phyloP scores from a whole-genome alignment of 35 echinoderm and acorn worm species.

The Ophioderma brevispina region DNA sequence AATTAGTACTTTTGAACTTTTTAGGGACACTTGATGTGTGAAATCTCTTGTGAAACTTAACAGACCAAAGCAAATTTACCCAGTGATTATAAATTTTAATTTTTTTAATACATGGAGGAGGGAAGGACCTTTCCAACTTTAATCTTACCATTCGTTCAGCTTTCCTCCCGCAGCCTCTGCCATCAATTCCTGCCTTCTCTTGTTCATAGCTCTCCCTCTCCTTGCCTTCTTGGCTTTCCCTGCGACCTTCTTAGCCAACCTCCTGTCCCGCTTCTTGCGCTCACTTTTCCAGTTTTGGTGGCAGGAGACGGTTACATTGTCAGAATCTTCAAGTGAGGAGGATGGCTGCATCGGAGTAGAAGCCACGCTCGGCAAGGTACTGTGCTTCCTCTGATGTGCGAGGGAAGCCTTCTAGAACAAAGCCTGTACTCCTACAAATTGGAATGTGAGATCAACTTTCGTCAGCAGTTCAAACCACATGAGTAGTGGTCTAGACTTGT shows the following conservation, averaged over 20 bases:
- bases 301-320: slow-evolving; percentile 84
- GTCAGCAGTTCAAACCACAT: too few species aligned
- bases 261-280: slow-evolving; percentile 79
- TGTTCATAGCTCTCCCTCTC: slow-evolving; percentile 75
- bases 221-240: slow-evolving; percentile 86
- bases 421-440: slow-evolving; percentile 67
- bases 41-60: too few species aligned
- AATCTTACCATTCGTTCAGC: slow-evolving; percentile 82
- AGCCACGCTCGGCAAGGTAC: slow-evolving; percentile 78
- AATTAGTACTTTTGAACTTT: too few species aligned
- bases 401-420: slow-evolving; percentile 93
- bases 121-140: too few species aligned
- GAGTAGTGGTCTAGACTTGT: too few species aligned
- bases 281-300: slow-evolving; percentile 96
- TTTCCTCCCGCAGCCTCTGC: slow-evolving; percentile 85
- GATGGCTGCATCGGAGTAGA: slow-evolving; percentile 86
- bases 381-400: slow-evolving; percentile 92
- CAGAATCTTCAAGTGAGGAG: slow-evolving; percentile 78
- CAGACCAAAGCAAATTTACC: too few species aligned
- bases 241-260: slow-evolving; percentile 69
- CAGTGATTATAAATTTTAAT: too few species aligned
- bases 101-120: too few species aligned
- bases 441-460: too few species aligned
- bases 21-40: too few species aligned
- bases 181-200: slow-evolving; percentile 82